Conservation (phyloP, 1,140 invertebrate genomes). For the Hormaphis cornu region DNA sequence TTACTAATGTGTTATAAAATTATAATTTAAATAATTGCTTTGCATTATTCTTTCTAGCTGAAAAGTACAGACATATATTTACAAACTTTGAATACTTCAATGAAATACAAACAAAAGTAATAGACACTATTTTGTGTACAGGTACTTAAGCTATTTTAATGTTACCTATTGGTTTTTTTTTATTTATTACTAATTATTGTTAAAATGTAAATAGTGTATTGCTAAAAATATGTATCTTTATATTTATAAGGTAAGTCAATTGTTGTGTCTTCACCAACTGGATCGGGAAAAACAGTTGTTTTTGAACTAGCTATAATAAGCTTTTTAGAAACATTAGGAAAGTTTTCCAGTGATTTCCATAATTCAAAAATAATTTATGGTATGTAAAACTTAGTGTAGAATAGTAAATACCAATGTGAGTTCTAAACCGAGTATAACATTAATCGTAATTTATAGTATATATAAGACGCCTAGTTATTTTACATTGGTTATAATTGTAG, state of each 20-base stretch:
- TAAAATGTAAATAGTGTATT: background rate
- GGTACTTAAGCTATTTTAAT: too few species aligned
- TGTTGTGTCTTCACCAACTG: constrained; percentile 67
- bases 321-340: constrained; percentile 47
- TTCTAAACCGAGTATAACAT: too few species aligned
- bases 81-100: constrained; percentile 57
- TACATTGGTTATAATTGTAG: too few species aligned
- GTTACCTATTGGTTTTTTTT: too few species aligned
- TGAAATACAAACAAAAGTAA: constrained; percentile 57
- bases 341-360: constrained; percentile 33
- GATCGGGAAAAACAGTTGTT: constrained; percentile 70
- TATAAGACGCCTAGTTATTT: too few species aligned
- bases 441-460: too few species aligned
- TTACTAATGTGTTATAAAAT: background rate
- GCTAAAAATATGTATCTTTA: constrained; percentile 34
- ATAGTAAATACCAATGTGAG: too few species aligned
- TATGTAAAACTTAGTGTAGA: constrained; percentile 40
- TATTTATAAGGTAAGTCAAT: constrained; percentile 55
- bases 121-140: constrained; percentile 55
- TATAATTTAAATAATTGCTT: background rate
- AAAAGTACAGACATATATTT: constrained; percentile 51
- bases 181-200: background rate
- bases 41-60: constrained; percentile 25
- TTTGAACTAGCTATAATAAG: constrained; percentile 70
- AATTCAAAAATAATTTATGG: constrained; percentile 58